Evolutionary conservation across 2,113 vertebrate species (phyloP).

Genomic region (Neolamprologus hecqui): DNA sequence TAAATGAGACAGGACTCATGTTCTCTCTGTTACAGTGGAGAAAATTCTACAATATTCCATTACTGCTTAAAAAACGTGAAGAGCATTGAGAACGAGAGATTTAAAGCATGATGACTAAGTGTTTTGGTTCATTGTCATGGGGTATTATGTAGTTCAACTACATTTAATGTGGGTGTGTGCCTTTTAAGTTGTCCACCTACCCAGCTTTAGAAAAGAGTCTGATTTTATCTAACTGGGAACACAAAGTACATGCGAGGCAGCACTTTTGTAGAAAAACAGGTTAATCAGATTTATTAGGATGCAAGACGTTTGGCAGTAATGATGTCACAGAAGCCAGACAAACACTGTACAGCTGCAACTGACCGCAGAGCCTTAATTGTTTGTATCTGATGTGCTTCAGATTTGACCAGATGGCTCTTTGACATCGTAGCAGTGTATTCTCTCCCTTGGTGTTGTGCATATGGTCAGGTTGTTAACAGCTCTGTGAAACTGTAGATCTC

Average conservation of each 20-base stretch:
- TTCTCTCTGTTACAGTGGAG: not conserved
- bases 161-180: not conserved
- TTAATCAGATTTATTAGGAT: constrained; percentile 4
- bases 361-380: not conserved
- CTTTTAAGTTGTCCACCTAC: not conserved
- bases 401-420: constrained; percentile 24
- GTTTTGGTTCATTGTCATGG: not conserved
- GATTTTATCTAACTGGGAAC: not conserved
- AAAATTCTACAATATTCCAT: not conserved
- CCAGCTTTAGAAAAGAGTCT: not conserved
- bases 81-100: not conserved
- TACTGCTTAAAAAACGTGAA: not conserved
- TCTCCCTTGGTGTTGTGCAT: not conserved
- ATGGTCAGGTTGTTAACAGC: not conserved
- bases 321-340: not conserved
- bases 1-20: not conserved
- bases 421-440: not conserved
- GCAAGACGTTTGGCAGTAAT: not conserved
- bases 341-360: not conserved
- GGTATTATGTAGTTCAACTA: not conserved
- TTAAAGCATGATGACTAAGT: not conserved
- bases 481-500: not conserved
- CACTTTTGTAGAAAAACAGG: not conserved
- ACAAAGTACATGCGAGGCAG: not conserved
- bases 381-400: constrained; percentile 13